Base-by-base conservation (phyloP, 2,797 vertebrate species). In the Knipowitschia caucasica region DNA sequence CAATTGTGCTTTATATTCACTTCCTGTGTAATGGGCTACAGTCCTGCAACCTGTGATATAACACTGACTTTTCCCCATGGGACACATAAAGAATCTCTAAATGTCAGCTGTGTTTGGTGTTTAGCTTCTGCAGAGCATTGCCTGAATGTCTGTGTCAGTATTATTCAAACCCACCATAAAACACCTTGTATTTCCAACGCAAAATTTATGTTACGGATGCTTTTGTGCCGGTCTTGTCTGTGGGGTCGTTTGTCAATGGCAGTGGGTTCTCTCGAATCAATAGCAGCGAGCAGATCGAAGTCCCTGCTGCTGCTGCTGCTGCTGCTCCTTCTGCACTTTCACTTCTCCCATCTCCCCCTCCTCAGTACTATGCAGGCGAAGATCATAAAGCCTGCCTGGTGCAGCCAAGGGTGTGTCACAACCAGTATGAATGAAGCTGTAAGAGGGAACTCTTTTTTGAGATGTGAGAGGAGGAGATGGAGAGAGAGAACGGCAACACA, bases 361-460 rank as follows among this genome's bases (percentile, higher is more conserved):
- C 26, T 25, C 53, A 42, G 50, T 29, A 17, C 46, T 5, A 10
- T 4, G 35, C 35, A 20, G 35, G 17, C 18, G 40, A 52, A 55
- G 52, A 49, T 50, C 36, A 26, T 44, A 47, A 55, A 57, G 53
- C 5, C 2, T 7, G 40, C 40, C 40, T 65, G 42, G 62, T 78
- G 80, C 80, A 78, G 51, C 60, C 52, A 53, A 61, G 84, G 84
- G 82, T 82, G 84, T 81, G 82, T 83, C 80, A 70, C 33, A 50
- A 62, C 31, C 33, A 4, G 44, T 66, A 57, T 62, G 66, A 61
- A 56, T 50, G 59, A 40, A 64, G 50, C 45, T 46, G 50, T 64
- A 73, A 67, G 23, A 11, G 23, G 57, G 30, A 2, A 12, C 62
- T 44, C 36, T 18, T 34, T 1, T 56, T 62, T 31, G 24, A 52